Conservation (phyloP, 2,113 vertebrate genomes). For the Grammomys dolichurus region DNA sequence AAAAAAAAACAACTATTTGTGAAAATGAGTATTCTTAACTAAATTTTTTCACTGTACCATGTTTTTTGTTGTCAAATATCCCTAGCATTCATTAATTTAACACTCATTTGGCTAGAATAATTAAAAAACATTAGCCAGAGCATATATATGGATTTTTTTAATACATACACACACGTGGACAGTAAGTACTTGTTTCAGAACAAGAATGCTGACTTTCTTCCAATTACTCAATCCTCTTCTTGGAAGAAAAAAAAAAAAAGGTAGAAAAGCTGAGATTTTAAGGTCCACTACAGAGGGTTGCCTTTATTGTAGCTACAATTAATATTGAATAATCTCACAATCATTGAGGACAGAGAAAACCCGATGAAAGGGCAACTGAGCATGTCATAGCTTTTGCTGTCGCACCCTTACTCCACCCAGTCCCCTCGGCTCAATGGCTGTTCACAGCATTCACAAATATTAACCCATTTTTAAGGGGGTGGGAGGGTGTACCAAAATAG, state of each 20-base stretch:
- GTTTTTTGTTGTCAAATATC: conserved; percentile 64
- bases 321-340: conserved; percentile 85
- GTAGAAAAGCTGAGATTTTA: conserved; percentile 81
- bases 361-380: conserved; percentile 86
- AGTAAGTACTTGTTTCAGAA: conserved; percentile 80
- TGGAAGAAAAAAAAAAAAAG: conserved; percentile 57
- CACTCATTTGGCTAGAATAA: conserved; percentile 76
- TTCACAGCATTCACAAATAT: conserved; percentile 87
- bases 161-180: conserved; percentile 67
- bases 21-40: conserved; percentile 30
- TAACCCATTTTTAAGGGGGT: conserved; percentile 70
- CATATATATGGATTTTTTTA: neutral
- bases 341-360: conserved; percentile 76
- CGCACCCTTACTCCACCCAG: conserved; percentile 92
- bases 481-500: conserved; percentile 67
- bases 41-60: neutral
- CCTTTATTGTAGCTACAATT: conserved; percentile 86
- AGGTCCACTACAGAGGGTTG: conserved; percentile 83
- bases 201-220: conserved; percentile 80
- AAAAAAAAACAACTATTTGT: conserved; percentile 51
- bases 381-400: conserved; percentile 88
- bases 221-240: conserved; percentile 84
- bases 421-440: conserved; percentile 88
- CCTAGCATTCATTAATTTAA: conserved; percentile 45
- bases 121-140: conserved; percentile 78